phyloP scores from a whole-genome alignment of 2,797 vertebrate species.

The Pitangus sulphuratus region DNA sequence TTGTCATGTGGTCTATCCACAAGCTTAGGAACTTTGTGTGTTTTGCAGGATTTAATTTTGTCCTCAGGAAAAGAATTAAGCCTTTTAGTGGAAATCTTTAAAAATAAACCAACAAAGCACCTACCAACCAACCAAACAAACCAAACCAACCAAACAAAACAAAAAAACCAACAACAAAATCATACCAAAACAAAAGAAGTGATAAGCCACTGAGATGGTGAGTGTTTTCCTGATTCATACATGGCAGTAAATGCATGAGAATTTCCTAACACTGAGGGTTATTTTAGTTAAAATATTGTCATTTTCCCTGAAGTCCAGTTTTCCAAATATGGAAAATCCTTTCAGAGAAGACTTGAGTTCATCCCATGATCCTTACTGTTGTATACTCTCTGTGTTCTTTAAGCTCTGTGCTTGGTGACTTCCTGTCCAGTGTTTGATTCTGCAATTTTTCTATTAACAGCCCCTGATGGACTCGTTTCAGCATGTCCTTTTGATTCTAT shows the following conservation, averaged over 20 bases:
- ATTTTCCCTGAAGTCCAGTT: neutral
- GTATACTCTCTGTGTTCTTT: accelerated
- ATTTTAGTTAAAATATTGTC: neutral
- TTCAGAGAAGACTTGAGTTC: neutral
- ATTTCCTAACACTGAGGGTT: neutral
- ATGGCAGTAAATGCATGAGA: neutral
- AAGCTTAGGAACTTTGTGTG: neutral
- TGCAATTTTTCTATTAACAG: neutral
- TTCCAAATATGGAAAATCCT: neutral
- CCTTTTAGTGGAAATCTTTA: neutral
- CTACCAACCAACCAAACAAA: neutral
- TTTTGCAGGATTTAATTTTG: neutral
- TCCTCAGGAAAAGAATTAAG: neutral
- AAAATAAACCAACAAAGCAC: neutral
- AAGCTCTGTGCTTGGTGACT: neutral
- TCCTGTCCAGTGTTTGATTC: neutral
- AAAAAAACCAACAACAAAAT: too few relatives aligned
- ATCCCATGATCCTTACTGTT: neutral
- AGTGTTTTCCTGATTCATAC: neutral
- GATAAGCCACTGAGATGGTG: neutral
- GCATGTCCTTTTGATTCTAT: neutral
- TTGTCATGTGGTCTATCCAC: neutral
- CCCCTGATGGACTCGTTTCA: neutral
- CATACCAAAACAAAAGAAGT: neutral
- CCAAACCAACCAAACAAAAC: neutral